Base-by-base conservation (phyloP, 2,888 invertebrate genomes). In the Lamellibrachia columna region DNA sequence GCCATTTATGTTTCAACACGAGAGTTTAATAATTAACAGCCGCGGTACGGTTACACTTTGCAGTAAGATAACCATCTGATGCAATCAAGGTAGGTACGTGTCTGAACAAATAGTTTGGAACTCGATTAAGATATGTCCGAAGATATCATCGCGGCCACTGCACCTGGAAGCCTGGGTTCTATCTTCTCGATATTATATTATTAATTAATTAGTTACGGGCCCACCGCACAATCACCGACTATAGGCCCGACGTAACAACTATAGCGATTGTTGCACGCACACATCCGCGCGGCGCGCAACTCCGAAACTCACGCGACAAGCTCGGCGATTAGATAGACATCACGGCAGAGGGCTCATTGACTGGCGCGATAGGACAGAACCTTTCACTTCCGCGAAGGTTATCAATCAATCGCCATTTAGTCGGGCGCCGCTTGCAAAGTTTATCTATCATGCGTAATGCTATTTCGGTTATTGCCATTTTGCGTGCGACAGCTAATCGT, bases 361-460 rank as follows among this genome's bases (percentile, higher is more conserved):
- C 75, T 75, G 6, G 75, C 22, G 75, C 75, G 75, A 75, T 75
- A 75, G 1, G 75, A 75, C 75, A 75, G 75, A 75, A 75, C 75
- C 75, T 75, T 75, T 75, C 75, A 75, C 75, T 75, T 75, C 75
- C 75, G 75, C 75, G 75, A 75, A 75, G 75, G 75, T 75, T 75
- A 75, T 75, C 75, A n/a, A 75, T 75, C 75, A 75, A 75, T 75
- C 75, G 75, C 75, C 75, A 75, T 75, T 75, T 75, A 75, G 75
- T 75, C 75, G 15, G 75, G n/a, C 75, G 75, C n/a, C 75, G 75
- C 75, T 75, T 75, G 4, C 75, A 75, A n/a, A 75, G 75, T 75
- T 75, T 75, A 75, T 75, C 75, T 75, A 75, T 75, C 75, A 75
- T n/a, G 75, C 75, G 75, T 75, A 75, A 75, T 75, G 15, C 75